Conservation (phyloP, 1,140 invertebrate genomes). For the Lordiphosa mommai region DNA sequence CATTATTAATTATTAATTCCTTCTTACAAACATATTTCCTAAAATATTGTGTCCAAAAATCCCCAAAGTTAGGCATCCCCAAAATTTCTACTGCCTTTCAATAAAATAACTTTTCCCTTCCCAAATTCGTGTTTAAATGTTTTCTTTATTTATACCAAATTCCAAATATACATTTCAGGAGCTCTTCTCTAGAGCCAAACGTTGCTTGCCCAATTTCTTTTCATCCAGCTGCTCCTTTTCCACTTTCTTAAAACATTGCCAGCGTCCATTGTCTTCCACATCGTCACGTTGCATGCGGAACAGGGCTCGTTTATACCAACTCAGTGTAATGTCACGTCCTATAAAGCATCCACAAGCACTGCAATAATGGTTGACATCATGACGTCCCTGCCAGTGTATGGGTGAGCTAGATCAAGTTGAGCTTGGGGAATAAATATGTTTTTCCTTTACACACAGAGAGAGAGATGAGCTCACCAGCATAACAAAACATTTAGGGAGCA, state of each 20-base stretch:
- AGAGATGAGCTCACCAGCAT: conserved; percentile 48
- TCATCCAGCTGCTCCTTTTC: conserved; percentile 66
- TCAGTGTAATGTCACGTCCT: conserved; percentile 65
- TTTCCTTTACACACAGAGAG: neutral
- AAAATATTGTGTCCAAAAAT: too few relatives aligned
- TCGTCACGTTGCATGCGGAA: conserved; percentile 65
- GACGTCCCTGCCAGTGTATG: conserved; percentile 58
- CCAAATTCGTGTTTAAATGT: neutral
- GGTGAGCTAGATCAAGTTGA: conserved; percentile 39
- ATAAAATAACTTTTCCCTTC: too few relatives aligned
- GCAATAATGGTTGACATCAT: conserved; percentile 74
- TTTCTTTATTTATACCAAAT: conserved; percentile 13
- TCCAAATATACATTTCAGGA: neutral
- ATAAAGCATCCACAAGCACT: conserved; percentile 70
- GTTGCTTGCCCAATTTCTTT: conserved; percentile 54
- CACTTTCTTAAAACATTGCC: conserved; percentile 54
- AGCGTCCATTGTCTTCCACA: conserved; percentile 57
- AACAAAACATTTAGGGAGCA: conserved; percentile 54
- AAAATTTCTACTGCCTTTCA: too few relatives aligned
- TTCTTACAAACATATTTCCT: too few relatives aligned
- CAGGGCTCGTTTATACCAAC: conserved; percentile 68
- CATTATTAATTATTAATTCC: too few relatives aligned
- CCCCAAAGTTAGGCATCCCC: too few relatives aligned
- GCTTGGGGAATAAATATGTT: neutral
- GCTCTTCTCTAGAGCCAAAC: conserved; percentile 17